Conservation (phyloP, 2,888 invertebrate genomes). For the Hetaerina titia region DNA sequence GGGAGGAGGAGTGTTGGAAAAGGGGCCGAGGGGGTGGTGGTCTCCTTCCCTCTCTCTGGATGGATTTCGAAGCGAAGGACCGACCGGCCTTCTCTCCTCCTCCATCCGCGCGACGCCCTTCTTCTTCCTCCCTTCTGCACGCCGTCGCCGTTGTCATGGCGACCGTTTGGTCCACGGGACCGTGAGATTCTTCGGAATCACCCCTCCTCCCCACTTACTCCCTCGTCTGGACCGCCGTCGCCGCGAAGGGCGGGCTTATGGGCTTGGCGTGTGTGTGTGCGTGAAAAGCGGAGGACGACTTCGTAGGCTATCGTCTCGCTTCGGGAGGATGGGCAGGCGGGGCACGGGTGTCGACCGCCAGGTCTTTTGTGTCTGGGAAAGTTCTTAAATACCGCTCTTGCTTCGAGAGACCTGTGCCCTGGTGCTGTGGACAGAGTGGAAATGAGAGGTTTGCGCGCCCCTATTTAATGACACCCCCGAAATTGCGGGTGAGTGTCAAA, state of each 20-base stretch:
- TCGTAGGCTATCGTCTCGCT: too few species aligned
- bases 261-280: not conserved
- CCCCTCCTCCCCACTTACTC: not conserved
- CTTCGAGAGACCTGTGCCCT: not conserved
- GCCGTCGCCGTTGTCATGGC: constrained; percentile 30
- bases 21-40: not conserved
- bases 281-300: not conserved
- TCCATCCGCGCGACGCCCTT: not conserved
- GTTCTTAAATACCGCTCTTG: not conserved
- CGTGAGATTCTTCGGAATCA: constrained; percentile 32
- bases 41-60: not conserved
- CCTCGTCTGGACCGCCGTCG: not conserved
- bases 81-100: not conserved
- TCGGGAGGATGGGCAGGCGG: not conserved
- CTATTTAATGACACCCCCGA: too few species aligned
- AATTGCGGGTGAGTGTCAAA: too few species aligned
- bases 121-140: not conserved
- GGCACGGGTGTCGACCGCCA: not conserved
- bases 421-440: too few species aligned
- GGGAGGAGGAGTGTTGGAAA: not conserved
- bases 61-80: constrained; percentile 11
- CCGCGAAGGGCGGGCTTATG: not conserved
- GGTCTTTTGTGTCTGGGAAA: not conserved
- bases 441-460: too few species aligned
- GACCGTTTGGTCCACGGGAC: constrained; percentile 30